These are phyloP conservation scores for Saxicola maurus DNA, from an alignment of 2,797 vertebrate species.

Conservation along the genomic window DNA sequence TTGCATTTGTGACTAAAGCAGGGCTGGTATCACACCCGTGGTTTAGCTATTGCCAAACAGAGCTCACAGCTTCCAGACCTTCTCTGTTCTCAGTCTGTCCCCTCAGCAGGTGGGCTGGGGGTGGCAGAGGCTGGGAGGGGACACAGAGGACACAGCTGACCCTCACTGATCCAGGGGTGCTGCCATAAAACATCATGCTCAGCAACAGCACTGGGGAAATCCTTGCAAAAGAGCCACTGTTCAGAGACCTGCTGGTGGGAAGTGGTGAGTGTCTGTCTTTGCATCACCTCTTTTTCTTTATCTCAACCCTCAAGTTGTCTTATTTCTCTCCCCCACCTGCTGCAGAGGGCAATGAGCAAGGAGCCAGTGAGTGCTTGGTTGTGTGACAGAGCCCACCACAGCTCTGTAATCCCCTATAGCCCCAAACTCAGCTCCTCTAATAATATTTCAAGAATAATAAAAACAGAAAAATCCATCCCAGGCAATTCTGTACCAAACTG, in stretches of 20 bases:
- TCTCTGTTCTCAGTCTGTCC: background rate
- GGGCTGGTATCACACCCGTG: background rate
- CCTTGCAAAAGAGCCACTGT: background rate
- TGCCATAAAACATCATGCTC: background rate
- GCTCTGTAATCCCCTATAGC: background rate
- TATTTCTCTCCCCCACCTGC: background rate
- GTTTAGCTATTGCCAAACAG: background rate
- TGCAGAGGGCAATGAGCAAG: background rate
- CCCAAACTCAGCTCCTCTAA: background rate
- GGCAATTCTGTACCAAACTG: background rate
- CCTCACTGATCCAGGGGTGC: fast-evolving
- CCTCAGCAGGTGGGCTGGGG: background rate
- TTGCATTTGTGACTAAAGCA: background rate
- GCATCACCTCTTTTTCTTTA: background rate
- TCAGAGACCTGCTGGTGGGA: background rate
- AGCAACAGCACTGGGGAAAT: background rate
- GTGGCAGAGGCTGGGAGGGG: background rate
- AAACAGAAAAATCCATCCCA: background rate
- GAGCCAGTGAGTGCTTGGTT: background rate
- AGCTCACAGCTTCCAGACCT: background rate
- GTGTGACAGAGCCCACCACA: background rate
- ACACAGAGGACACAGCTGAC: background rate
- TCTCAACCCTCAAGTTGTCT: background rate
- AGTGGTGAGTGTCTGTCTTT: background rate
- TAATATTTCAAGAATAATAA: background rate